Evolutionary conservation across 64 coral and sea anemone genomes (phyloP), one percentile per base, ranked within the genome.

Genomic region (Montipora sp.): DNA sequence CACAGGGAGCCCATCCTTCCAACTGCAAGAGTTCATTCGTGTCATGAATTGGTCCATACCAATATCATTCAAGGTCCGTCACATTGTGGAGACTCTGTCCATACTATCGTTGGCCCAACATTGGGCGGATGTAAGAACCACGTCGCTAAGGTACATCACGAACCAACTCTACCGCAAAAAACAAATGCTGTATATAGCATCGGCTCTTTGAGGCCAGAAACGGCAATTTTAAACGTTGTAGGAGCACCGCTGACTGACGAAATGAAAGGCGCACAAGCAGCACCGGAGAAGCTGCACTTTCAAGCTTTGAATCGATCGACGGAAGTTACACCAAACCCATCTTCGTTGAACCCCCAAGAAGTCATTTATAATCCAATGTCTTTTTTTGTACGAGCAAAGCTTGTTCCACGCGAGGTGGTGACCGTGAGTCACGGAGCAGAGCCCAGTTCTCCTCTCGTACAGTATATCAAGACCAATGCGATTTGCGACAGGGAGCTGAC

Each of bases 371-470:
- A 98, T n/a, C 95, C 95, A 0, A 98, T 92, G 75, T 89, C 95
- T 4, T 53, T 94, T 19, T 98, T 94, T 18, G 95, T 98, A 46
- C 89, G 95, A 19, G 65, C 95, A 3, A 89, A 88, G 59, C 69
- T 98, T n/a, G 95, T 98, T 22, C 95, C 95, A 16, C 83, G 92
- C 5, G 95, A 98, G 66, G 94, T 98, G 72, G 85, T 98, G 5
- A 24, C 83, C 7, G 92, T 93, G 5, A 84, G 75, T 88, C 92
- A 92, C 14, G 84, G 65, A 3, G 77, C 77, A 7, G 87, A 93
- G 4, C 79, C 70, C 50, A 90, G 91, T 57, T 82, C 91, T 6
- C 92, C 95, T 13, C 74, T 98, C 22, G 95, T 98, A 3, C 92
- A 98, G 83, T 98, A 98, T 55, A 98, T 98, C 44, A 98, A 94